Conservation (phyloP, 2,113 vertebrate genomes). For the Candoia aspera region DNA sequence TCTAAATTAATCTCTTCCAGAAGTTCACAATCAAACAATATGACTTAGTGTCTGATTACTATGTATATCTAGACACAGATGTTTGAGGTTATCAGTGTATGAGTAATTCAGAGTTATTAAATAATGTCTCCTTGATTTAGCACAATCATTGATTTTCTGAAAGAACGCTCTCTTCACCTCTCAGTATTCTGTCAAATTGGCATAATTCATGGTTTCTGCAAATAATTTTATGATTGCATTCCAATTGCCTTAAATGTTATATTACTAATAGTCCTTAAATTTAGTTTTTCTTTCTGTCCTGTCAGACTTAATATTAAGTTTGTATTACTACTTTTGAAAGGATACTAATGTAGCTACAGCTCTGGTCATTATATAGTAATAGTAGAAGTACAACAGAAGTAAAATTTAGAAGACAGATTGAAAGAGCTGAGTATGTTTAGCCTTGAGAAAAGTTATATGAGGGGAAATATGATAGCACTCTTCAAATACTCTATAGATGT, state of each 20-base stretch:
- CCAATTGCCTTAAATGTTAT: background rate
- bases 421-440: background rate
- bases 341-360: background rate
- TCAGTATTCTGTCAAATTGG: slow-evolving; percentile 1
- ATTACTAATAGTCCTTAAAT: rapidly evolving
- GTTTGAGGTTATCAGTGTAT: background rate
- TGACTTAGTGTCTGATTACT: background rate
- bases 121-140: slow-evolving; percentile 9
- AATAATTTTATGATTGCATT: background rate
- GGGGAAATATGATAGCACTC: background rate
- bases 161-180: background rate
- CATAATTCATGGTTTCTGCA: background rate
- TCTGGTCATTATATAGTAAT: rapidly evolving
- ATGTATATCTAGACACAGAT: background rate
- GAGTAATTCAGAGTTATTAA: background rate
- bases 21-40: background rate
- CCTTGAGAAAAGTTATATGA: background rate
- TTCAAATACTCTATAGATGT: background rate
- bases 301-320: background rate
- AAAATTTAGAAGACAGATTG: background rate
- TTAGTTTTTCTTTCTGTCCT: background rate
- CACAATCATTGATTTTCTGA: background rate
- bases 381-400: background rate
- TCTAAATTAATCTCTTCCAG: slow-evolving; percentile 17
- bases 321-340: background rate